Evolutionary conservation across 2,888 invertebrate genomes (phyloP).

Genomic region (Hypercompe scribonia): DNA sequence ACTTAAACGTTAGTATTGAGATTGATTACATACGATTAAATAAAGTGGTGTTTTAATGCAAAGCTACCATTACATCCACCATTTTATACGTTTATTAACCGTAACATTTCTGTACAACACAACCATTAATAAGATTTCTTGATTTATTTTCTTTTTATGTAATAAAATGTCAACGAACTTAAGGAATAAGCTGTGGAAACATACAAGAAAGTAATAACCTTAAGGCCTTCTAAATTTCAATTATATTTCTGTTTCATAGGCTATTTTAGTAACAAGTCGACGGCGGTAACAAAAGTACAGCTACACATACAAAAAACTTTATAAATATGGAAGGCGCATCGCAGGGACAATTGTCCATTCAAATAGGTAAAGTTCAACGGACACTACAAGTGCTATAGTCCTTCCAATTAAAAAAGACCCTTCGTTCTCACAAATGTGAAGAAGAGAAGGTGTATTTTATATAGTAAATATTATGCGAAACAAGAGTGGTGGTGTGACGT

Average conservation of each 20-base stretch:
- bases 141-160: conserved; percentile 33
- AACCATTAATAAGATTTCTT: conserved; percentile 21
- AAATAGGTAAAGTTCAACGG: conserved; percentile 83
- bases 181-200: conserved; percentile 12
- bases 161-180: conserved; percentile 17
- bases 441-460: conserved; percentile 63
- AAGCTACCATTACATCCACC: conserved; percentile 25
- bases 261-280: conserved; percentile 16
- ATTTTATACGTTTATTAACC: conserved; percentile 30
- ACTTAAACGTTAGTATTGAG: neutral
- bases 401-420: conserved; percentile 69
- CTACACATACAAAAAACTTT: conserved; percentile 49
- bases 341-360: conserved; percentile 70
- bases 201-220: neutral
- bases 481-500: conserved; percentile 78
- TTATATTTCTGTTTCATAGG: neutral
- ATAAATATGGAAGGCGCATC: conserved; percentile 70
- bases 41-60: conserved; percentile 10
- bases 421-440: conserved; percentile 54
- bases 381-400: conserved; percentile 69
- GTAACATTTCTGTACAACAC: conserved; percentile 35
- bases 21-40: conserved; percentile 22
- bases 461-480: conserved; percentile 69
- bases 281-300: conserved; percentile 44
- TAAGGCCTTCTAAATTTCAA: neutral